phyloP scores from a whole-genome alignment of 1,140 invertebrate species.

The Drepana arcuata region DNA sequence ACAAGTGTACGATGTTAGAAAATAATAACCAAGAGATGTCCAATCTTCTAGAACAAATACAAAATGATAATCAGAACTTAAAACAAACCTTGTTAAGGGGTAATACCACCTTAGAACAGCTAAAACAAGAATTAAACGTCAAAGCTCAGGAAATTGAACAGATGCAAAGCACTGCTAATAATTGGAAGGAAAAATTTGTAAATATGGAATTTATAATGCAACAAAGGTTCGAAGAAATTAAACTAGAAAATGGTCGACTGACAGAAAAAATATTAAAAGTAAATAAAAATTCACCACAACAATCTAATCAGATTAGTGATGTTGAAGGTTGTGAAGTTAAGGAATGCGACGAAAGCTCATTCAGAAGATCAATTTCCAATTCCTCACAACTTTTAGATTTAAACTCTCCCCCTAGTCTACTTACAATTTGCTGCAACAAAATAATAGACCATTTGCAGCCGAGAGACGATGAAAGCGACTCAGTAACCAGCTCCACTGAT shows the following conservation, averaged over 20 bases:
- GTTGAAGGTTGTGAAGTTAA: too few species aligned
- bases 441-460: conserved; percentile 35
- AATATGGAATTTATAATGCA: conserved; percentile 28
- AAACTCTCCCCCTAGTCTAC: conserved; percentile 39
- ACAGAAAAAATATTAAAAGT: too few species aligned
- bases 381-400: conserved; percentile 10
- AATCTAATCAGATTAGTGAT: too few species aligned
- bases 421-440: conserved; percentile 49
- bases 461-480: conserved; percentile 17
- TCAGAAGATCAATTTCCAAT: too few species aligned
- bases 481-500: conserved; percentile 10
- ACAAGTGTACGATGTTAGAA: conserved; percentile 24
- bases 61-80: conserved; percentile 22
- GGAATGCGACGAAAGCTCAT: too few species aligned
- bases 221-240: conserved; percentile 26
- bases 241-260: conserved; percentile 34
- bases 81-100: conserved; percentile 23
- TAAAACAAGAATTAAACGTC: conserved; percentile 25
- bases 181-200: conserved; percentile 34
- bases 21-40: conserved; percentile 19
- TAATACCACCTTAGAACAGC: conserved; percentile 23
- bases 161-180: conserved; percentile 29
- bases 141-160: conserved; percentile 32
- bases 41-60: conserved; percentile 23
- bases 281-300: conserved; percentile 17